Base-by-base conservation (phyloP, 2,113 vertebrate species). In the Oreochromis aureus region DNA sequence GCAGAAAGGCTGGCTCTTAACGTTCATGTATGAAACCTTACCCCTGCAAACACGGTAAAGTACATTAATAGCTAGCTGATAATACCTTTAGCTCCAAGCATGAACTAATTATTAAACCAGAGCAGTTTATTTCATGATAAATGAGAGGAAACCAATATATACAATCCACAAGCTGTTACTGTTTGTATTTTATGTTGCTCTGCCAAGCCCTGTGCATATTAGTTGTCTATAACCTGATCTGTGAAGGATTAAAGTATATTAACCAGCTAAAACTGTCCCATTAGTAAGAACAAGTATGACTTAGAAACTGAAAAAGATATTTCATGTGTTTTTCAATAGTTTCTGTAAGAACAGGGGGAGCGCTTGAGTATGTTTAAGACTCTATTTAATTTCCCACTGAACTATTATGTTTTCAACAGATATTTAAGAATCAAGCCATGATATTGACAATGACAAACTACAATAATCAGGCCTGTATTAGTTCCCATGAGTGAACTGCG, bases 11-110 rank as follows among this genome's bases (percentile, higher is more conserved):
- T 55, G 55, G 30, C 82, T 80, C 15, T 82, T 73, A 53, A 86
- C 18, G 36, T 89, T 79, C 48, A 71, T 51, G 69, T 78, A 80
- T 56, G 19, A 90, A 80, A 73, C 9, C 34, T 18, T 82, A 79
- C 34, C 80, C 34, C 86, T 66, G 79, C 46, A 39, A 54, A 53
- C 22, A 83, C 3, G 24, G 18, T 87, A 46, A 81, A 85, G 13
- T 30, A 76, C 82, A 86, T 86, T 89, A 86, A 89, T 44, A 71
- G 51, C 24, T 56, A 83, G 82, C 41, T 87, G 53, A 76, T 88
- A 34, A 85, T 81, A 86, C 39, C 27, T 89, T 81, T 63, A 80
- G 71, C 10, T 89, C 22, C 24, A 78, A 55, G 18, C 44, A 71
- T 32, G 53, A 24, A 81, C 76, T 84, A 82, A 90, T 82, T 82